Evolutionary conservation across 2,888 invertebrate species (phyloP).

Genomic region (Eupithecia abbreviata): DNA sequence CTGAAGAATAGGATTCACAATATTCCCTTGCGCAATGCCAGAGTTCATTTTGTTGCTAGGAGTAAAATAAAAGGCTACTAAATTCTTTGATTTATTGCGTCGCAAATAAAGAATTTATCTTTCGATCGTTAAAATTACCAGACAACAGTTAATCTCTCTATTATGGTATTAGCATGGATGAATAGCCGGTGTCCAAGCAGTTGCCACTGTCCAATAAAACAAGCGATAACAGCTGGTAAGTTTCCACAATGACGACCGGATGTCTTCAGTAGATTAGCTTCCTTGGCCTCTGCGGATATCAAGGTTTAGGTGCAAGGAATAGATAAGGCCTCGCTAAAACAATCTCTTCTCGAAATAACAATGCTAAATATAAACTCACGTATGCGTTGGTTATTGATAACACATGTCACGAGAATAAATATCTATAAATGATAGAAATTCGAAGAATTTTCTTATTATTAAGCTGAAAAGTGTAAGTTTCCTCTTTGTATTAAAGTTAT

Average conservation of each 20-base stretch:
- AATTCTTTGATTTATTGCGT: neutral
- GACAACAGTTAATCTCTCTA: neutral
- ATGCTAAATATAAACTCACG: constrained; percentile 28
- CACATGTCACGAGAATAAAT: neutral
- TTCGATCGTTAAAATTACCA: neutral
- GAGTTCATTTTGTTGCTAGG: neutral
- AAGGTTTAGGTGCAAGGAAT: constrained; percentile 23
- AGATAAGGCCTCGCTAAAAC: constrained; percentile 26
- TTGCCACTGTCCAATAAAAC: constrained; percentile 2
- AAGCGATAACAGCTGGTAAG: neutral
- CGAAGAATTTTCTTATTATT: neutral
- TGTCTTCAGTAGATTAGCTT: constrained; percentile 11
- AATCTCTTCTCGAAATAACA: constrained; percentile 34
- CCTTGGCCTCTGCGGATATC: constrained; percentile 4
- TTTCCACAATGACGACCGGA: constrained; percentile 25
- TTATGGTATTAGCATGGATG: neutral
- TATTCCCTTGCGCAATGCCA: neutral
- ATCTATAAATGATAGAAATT: neutral
- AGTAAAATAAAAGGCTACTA: neutral
- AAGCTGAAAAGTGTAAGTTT: neutral
- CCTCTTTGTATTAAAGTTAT: neutral
- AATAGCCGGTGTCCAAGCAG: neutral
- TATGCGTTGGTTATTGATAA: constrained; percentile 15
- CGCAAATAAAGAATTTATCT: neutral
- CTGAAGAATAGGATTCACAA: too few species aligned